Percentiles rank a stretch among this genome's conserved stretches.
phyloP scores from a whole-genome alignment of 2,113 vertebrate species.

The Amblyopsis rosae region DNA sequence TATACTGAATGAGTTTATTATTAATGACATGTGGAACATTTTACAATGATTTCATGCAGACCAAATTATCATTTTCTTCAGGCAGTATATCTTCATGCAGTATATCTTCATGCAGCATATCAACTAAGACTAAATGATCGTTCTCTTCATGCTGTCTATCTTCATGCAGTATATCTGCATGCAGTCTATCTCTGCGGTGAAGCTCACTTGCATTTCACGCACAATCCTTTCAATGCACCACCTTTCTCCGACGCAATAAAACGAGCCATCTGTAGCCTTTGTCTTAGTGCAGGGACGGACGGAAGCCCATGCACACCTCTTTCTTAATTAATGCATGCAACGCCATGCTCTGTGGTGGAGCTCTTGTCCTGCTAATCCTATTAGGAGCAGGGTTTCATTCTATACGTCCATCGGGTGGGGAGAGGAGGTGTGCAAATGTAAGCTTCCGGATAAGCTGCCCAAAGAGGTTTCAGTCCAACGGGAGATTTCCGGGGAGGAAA shows the following conservation, averaged over 20 bases:
- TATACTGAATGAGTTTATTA: too few species aligned
- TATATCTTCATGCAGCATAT: too few species aligned
- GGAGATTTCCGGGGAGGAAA: not conserved
- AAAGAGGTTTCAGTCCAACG: conserved; percentile 30
- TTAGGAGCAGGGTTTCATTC: conserved; percentile 61
- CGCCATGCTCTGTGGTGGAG: conserved; percentile 45
- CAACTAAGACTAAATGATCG: too few species aligned
- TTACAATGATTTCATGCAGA: too few species aligned
- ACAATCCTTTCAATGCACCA: conserved; percentile 14
- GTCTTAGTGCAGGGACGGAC: conserved; percentile 61
- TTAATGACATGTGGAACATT: too few species aligned
- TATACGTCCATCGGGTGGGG: conserved; percentile 27
- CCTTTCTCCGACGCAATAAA: conserved; percentile 51
- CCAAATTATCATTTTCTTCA: too few species aligned
- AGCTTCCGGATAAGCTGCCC: conserved; percentile 30
- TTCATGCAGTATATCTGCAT: too few species aligned
- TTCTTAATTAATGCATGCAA: conserved; percentile 23
- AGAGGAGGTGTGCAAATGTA: conserved; percentile 33
- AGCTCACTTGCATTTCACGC: too few species aligned
- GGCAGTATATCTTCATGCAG: too few species aligned
- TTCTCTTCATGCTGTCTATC: too few species aligned
- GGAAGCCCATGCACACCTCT: conserved; percentile 44
- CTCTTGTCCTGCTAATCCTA: conserved; percentile 65
- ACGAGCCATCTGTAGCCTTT: conserved; percentile 64
- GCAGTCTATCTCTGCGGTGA: too few species aligned